Conservation (phyloP, 2,888 invertebrate genomes). For the Mimumesa dahlbomi region DNA sequence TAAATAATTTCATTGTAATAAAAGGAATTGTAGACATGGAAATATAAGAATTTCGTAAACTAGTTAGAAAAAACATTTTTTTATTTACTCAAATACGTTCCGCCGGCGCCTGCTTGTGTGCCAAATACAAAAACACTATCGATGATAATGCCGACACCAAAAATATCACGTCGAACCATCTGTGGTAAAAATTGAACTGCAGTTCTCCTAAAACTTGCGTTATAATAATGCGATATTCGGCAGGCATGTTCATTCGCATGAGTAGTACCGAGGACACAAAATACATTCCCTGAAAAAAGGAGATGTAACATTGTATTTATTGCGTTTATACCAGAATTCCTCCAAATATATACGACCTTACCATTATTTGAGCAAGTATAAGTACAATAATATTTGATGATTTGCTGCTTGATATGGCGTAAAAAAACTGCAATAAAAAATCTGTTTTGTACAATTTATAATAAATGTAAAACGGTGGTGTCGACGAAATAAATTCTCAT, state of each 20-base stretch:
- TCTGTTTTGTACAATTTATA: conserved; percentile 11
- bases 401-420: conserved; percentile 99
- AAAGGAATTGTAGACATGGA: conserved; percentile 9
- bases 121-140: conserved; percentile 96
- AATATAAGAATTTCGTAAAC: conserved; percentile 13
- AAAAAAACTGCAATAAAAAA: conserved; percentile 93
- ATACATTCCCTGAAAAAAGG: conserved; percentile 93
- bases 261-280: conserved; percentile 98
- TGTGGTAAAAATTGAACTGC: conserved; percentile 99
- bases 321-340: too few species aligned
- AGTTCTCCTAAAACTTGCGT: conserved; percentile 96
- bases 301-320: conserved; percentile 14
- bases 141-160: conserved; percentile 97
- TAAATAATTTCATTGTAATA: conserved; percentile 15
- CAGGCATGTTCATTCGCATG: conserved; percentile 99
- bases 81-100: conserved; percentile 72
- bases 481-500: neutral
- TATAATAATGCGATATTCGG: conserved; percentile 96
- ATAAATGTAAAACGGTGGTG: neutral
- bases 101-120: conserved; percentile 91
- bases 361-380: conserved; percentile 98
- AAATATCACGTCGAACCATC: conserved; percentile 99
- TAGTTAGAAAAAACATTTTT: conserved; percentile 46
- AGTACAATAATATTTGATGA: conserved; percentile 99
- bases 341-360: too few species aligned